Evolutionary conservation across 2,888 invertebrate genomes (phyloP).

Genomic region (Julus scandinavius): DNA sequence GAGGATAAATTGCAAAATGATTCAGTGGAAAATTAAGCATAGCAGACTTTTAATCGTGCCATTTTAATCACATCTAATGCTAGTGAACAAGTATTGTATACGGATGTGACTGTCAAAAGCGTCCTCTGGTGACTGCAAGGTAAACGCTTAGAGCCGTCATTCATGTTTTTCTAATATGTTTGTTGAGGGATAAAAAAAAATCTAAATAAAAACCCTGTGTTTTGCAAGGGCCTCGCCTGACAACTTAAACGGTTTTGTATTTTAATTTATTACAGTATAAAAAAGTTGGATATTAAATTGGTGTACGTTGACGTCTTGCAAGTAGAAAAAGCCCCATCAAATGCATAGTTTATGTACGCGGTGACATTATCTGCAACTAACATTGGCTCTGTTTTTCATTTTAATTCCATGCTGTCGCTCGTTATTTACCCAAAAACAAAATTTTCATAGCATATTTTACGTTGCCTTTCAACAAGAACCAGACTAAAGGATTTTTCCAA

Average conservation of each 20-base stretch:
- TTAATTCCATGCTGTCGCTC: constrained; percentile 46
- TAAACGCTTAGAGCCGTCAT: background rate
- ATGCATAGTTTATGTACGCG: constrained; percentile 45
- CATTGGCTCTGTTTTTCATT: constrained; percentile 49
- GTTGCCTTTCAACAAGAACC: background rate
- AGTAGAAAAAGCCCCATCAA: constrained; percentile 17
- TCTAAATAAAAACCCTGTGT: background rate
- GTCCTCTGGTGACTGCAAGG: background rate
- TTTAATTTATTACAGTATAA: constrained; percentile 22
- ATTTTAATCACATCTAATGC: constrained; percentile 43
- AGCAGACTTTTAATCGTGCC: constrained; percentile 32
- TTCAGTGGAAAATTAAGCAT: constrained; percentile 36
- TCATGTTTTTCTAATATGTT: background rate
- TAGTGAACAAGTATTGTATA: background rate
- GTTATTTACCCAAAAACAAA: constrained; percentile 25
- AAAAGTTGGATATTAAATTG: constrained; percentile 47
- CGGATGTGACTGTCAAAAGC: background rate
- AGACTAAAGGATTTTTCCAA: constrained; percentile 3
- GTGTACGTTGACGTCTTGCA: background rate
- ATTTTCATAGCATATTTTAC: constrained; percentile 5
- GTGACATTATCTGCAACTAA: constrained; percentile 47
- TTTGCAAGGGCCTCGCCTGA: background rate
- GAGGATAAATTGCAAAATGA: constrained; percentile 39
- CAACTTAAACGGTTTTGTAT: constrained; percentile 34
- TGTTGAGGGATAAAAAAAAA: background rate